Percentiles rank a stretch among this genome's conserved stretches.
These are phyloP conservation scores for Mus minutoides DNA, from an alignment of 2,797 vertebrate genomes.

Conservation along the genomic window DNA sequence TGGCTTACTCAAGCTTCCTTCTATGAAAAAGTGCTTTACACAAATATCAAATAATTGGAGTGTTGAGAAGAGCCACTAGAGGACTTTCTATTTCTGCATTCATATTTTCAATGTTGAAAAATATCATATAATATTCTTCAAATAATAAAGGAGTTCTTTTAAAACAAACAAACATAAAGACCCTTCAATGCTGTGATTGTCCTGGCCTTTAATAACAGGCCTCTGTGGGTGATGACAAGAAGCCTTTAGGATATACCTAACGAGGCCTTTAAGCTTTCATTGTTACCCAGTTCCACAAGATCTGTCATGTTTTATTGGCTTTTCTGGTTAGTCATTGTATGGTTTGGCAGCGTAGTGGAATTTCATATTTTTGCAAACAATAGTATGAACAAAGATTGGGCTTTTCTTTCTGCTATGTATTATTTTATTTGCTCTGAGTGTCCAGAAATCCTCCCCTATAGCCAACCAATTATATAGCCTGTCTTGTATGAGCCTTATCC, in stretches of 20 bases:
- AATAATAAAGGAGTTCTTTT: slow-evolving; percentile 29
- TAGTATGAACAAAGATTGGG: slow-evolving; percentile 46
- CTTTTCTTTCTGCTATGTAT: slow-evolving; percentile 15
- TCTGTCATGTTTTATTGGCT: slow-evolving; percentile 48
- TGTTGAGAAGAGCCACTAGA: background rate
- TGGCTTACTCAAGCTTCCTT: slow-evolving; percentile 31
- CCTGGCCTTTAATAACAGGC: slow-evolving; percentile 45
- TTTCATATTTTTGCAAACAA: slow-evolving; percentile 66
- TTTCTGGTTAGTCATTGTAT: slow-evolving; percentile 42
- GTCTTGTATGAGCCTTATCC: background rate
- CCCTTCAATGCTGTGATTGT: background rate
- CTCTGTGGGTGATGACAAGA: background rate
- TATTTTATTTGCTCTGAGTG: slow-evolving; percentile 25
- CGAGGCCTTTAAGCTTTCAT: slow-evolving; percentile 19
- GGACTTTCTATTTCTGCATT: slow-evolving; percentile 4
- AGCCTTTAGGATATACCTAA: background rate
- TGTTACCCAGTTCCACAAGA: background rate
- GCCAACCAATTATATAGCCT: background rate
- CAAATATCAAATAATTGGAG: slow-evolving; percentile 43
- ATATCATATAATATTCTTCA: background rate
- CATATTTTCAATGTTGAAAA: slow-evolving; percentile 26
- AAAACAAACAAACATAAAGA: background rate
- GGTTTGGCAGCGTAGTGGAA: slow-evolving; percentile 5
- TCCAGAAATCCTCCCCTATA: background rate
- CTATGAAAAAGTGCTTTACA: slow-evolving; percentile 52